Evolutionary conservation across 2,888 invertebrate species (phyloP), one percentile per base, ranked within the genome.

Genomic region (Chromoteleia sp.): DNA sequence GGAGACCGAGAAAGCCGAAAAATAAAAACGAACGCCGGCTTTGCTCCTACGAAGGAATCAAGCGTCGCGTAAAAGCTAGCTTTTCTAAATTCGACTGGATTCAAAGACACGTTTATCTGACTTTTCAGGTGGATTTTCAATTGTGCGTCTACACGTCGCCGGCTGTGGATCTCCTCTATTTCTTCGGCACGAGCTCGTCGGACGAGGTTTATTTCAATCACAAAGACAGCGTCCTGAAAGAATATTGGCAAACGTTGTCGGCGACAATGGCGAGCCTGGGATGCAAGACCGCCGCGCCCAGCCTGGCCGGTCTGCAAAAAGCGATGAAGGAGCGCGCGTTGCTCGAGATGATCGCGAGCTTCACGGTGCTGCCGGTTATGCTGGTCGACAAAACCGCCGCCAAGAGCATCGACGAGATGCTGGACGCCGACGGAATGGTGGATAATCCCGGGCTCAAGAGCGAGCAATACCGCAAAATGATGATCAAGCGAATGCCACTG

Each of bases 71-170:
- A 36, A 36, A 65, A 65, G 65, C 65, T 36, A 12, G 52, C 65
- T 54, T 17, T 43, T 10, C 17, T 41, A 56, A 54, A 54, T 56
- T 68, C 54, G 78, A 84, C 59, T 65, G 56, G 8, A 54, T 56
- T 56, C 19, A 52, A 61, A 73, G 43, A 48, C 33, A 39, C 63
- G 36, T 68, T 54, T 54, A 63, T 63, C 70, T 54, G 54, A 73
- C 43, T 52, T 75, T 76, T 39, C 86, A 93, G 93, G 92, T 93
- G 58, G 93, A 93, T 84, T 93, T 92, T 73, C 93, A 93, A 88
- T 67, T 92, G 81, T 89, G 90, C 58, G 48, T 87, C 21, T 93
- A 92, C 79, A 83, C 89, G 5, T 92, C 92, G 45, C 93, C 93
- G 7, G 92, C 92, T 0, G 74, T 92, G 15, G 93, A 93, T 86